Evolutionary conservation across 2,888 invertebrate species (phyloP).

Genomic region (Aleiodes testaceus): DNA sequence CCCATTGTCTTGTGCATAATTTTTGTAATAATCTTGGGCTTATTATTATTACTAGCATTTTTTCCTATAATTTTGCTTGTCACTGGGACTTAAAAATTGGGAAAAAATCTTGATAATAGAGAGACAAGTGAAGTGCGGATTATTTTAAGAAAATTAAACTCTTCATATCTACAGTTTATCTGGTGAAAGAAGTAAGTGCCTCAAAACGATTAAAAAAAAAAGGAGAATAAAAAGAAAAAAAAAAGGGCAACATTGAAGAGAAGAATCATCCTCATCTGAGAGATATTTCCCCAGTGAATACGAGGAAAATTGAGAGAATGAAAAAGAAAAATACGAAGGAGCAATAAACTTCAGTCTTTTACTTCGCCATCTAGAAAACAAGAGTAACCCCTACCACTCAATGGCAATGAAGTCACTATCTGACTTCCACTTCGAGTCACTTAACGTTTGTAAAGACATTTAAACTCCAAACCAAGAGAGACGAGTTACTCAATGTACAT

Average conservation of each 20-base stretch:
- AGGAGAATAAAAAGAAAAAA: background rate
- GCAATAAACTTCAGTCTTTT: conserved; percentile 10
- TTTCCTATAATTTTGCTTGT: too few species aligned
- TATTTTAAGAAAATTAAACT: too few species aligned
- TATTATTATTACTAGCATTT: too few species aligned
- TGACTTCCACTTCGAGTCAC: conserved; percentile 69
- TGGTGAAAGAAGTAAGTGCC: background rate
- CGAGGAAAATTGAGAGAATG: background rate
- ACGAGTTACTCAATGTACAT: conserved; percentile 26
- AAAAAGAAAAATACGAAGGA: conserved; percentile 2
- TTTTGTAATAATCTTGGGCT: too few species aligned
- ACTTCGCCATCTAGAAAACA: conserved; percentile 28
- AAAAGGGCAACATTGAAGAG: conserved; percentile 30
- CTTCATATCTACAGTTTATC: too few species aligned
- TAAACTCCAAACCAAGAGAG: conserved; percentile 56
- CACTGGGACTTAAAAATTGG: too few species aligned
- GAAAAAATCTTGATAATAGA: too few species aligned
- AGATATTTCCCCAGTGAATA: background rate
- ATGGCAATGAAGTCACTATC: conserved; percentile 63
- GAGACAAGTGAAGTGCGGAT: too few species aligned
- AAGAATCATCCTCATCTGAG: conserved; percentile 1
- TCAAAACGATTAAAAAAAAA: background rate
- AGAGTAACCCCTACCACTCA: conserved; percentile 7
- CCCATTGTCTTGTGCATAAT: too few species aligned
- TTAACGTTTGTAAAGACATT: conserved; percentile 65